A percentile compares a stretch with the other conserved stretches of the same genome.
phyloP scores from a whole-genome alignment of 1,140 invertebrate genomes.

The Heliconius himera region DNA sequence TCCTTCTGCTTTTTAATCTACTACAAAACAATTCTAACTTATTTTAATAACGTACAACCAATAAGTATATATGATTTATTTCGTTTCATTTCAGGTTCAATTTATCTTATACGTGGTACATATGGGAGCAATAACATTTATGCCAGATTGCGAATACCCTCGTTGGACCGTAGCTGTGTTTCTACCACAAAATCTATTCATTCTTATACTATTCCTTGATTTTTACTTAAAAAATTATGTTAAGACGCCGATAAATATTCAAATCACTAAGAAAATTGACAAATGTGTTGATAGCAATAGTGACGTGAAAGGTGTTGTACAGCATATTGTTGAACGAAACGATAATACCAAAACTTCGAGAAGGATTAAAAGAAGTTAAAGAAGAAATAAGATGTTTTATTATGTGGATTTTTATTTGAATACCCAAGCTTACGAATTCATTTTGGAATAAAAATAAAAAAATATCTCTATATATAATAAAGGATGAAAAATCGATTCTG shows the following conservation, averaged over 20 bases:
- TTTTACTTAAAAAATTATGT: conserved; percentile 90
- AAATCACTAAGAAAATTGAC: neutral
- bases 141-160: conserved; percentile 39
- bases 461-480: no score
- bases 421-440: neutral
- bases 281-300: neutral
- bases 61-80: neutral
- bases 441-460: neutral
- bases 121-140: conserved; percentile 25
- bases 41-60: neutral
- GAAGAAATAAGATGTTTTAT: neutral
- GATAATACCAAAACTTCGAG: neutral
- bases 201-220: conserved; percentile 43
- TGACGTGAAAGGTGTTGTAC: neutral
- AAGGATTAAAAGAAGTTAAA: conserved; percentile 4
- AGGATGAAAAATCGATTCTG: no score
- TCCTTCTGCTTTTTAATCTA: no score
- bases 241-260: conserved; percentile 64
- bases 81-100: conserved; percentile 42
- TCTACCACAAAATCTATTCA: conserved; percentile 37
- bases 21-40: neutral
- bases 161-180: conserved; percentile 48
- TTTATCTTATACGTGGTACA: conserved; percentile 35
- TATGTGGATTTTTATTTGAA: neutral
- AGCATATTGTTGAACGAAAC: neutral